Percentiles rank a stretch among this genome's conserved stretches.
Evolutionary conservation across 92 coral and sea anemone species (phyloP).

Genomic region (Phymanthus crucifer): DNA sequence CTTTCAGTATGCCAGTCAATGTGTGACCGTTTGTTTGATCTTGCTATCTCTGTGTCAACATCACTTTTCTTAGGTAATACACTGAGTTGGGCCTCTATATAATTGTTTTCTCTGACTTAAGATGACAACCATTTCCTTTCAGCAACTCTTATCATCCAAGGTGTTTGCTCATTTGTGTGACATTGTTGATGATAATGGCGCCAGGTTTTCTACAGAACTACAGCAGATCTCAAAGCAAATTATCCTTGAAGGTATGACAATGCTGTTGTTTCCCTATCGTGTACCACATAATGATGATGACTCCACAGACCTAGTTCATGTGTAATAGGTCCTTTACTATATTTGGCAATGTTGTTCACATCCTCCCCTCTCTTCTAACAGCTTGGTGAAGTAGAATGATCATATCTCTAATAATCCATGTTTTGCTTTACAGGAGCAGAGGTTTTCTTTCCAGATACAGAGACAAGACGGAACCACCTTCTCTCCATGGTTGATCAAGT

Average conservation of each 20-base stretch:
- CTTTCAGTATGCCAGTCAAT: too few relatives aligned
- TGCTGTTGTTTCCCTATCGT: background rate
- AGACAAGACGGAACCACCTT: constrained; percentile 89
- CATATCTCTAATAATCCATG: background rate
- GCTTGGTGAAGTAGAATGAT: background rate
- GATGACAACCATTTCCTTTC: background rate
- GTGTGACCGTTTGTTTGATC: too few relatives aligned
- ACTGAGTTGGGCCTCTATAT: background rate
- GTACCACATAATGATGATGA: background rate
- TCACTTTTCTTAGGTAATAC: too few relatives aligned
- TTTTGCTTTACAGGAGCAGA: constrained; percentile 75
- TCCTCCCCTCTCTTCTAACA: too few relatives aligned
- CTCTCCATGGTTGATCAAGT: constrained; percentile 98
- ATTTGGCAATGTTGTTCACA: too few relatives aligned
- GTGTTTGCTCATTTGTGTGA: constrained; percentile 81
- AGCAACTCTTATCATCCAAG: constrained; percentile 59
- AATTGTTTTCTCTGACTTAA: background rate
- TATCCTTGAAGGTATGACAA: constrained; percentile 76
- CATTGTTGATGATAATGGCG: constrained; percentile 72
- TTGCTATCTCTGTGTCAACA: too few relatives aligned
- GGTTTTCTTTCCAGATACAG: constrained; percentile 94
- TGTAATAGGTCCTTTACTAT: too few relatives aligned
- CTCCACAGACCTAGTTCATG: background rate
- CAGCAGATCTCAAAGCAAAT: constrained; percentile 69
- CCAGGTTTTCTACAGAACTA: constrained; percentile 52